Conservation (phyloP, 2,888 invertebrate species). For the Drosophila siamana region DNA sequence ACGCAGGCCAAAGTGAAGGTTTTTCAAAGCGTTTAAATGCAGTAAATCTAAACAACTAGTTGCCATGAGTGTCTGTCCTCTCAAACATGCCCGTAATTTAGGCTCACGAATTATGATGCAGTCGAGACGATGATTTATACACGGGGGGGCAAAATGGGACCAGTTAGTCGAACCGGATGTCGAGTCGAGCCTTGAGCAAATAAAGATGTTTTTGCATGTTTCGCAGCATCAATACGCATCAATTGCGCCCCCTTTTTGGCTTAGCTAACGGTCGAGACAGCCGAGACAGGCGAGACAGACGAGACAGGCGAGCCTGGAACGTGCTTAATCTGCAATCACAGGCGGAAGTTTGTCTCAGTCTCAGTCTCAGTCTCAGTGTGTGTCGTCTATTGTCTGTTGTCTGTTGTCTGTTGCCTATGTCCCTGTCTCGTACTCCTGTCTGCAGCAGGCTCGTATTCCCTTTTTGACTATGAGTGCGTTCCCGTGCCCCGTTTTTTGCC, state of each 20-base stretch:
- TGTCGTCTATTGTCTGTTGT: slow-evolving; percentile 47
- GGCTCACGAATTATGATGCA: slow-evolving; percentile 9
- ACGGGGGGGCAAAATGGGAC: slow-evolving; percentile 41
- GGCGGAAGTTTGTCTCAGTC: slow-evolving; percentile 73
- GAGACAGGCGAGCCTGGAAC: slow-evolving; percentile 62
- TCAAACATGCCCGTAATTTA: background rate
- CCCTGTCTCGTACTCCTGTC: slow-evolving; percentile 21
- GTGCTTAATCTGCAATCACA: slow-evolving; percentile 82
- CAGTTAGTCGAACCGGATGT: slow-evolving; percentile 48
- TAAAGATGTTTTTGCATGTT: slow-evolving; percentile 68
- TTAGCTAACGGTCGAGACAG: background rate
- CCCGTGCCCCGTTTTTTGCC: slow-evolving; percentile 22
- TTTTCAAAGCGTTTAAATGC: too few species aligned
- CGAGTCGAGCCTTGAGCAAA: slow-evolving; percentile 68
- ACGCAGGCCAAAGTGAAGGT: slow-evolving; percentile 22
- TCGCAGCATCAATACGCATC: slow-evolving; percentile 78
- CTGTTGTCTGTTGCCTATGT: slow-evolving; percentile 40
- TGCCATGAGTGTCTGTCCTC: too few species aligned
- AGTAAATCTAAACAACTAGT: background rate
- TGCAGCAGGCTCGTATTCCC: slow-evolving; percentile 55
- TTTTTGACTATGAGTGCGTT: slow-evolving; percentile 58
- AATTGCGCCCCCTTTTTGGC: slow-evolving; percentile 37
- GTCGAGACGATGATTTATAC: slow-evolving; percentile 33
- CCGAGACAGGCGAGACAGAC: slow-evolving; percentile 44
- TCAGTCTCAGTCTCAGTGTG: slow-evolving; percentile 32